A percentile compares a stretch with the other conserved stretches of the same genome.
Conservation (phyloP, 2,797 vertebrate species). For the Notamacropus eugenii region DNA sequence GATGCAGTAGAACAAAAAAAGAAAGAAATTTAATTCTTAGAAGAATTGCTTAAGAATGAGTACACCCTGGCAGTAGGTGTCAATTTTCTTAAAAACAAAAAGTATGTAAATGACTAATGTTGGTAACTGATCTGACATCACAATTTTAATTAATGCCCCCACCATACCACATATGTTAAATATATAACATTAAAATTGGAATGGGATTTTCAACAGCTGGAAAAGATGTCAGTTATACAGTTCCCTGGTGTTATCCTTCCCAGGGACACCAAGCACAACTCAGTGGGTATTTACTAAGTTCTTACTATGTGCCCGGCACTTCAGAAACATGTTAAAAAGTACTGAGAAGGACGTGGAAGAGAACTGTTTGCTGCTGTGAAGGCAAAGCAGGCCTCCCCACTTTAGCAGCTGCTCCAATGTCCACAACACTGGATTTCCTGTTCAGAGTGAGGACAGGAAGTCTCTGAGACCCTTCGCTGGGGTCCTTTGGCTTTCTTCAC, state of each 20-base stretch:
- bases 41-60: constrained; percentile 24
- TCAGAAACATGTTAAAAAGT: not conserved
- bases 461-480: constrained; percentile 91
- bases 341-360: not conserved
- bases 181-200: not conserved
- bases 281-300: not conserved
- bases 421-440: not conserved
- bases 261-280: constrained; percentile 28
- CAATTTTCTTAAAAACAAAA: constrained; percentile 48
- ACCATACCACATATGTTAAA: not conserved
- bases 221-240: not conserved
- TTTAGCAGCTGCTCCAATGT: constrained; percentile 42
- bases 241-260: constrained; percentile 23
- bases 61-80: not conserved
- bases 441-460: constrained; percentile 93
- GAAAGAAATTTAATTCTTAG: not conserved
- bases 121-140: not conserved
- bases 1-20: not conserved
- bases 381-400: not conserved
- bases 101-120: constrained; percentile 29
- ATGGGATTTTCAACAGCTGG: not conserved
- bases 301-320: not conserved
- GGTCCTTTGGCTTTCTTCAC: constrained; percentile 87
- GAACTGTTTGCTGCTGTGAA: not conserved
- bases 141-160: not conserved